A percentile compares a stretch with the other conserved stretches of the same genome.
These are phyloP conservation scores for Bembecia ichneumoniformis DNA, from an alignment of 2,888 invertebrate species.

Conservation along the genomic window DNA sequence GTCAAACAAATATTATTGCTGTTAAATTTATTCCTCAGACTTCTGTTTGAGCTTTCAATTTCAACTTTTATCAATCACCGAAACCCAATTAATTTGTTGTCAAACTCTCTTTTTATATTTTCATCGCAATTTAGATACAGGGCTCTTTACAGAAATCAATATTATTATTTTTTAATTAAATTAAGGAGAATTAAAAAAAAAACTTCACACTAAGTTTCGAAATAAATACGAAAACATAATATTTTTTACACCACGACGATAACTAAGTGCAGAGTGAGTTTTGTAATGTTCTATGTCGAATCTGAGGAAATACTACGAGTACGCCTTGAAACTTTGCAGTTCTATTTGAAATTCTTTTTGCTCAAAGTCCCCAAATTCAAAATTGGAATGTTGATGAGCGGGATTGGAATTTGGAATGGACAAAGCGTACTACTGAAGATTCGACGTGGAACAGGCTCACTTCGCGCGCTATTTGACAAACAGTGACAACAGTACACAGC, in stretches of 20 bases:
- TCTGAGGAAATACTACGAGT: conserved; percentile 29
- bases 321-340: conserved; percentile 21
- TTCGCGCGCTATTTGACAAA: conserved; percentile 65
- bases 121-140: conserved; percentile 30
- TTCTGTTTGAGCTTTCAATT: conserved; percentile 49
- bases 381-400: neutral
- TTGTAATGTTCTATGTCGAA: conserved; percentile 49
- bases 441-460: conserved; percentile 60
- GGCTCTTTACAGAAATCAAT: conserved; percentile 60
- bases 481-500: conserved; percentile 72
- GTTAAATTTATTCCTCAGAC: conserved; percentile 26
- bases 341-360: neutral
- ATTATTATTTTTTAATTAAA: conserved; percentile 42
- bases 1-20: conserved; percentile 17
- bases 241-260: conserved; percentile 68
- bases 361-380: neutral
- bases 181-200: conserved; percentile 51
- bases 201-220: conserved; percentile 66
- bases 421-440: conserved; percentile 28
- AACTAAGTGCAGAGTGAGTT: conserved; percentile 70
- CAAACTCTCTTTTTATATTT: conserved; percentile 16
- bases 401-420: conserved; percentile 4
- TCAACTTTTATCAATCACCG: conserved; percentile 16
- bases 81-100: conserved; percentile 29
- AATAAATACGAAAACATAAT: conserved; percentile 64